Evolutionary conservation across 2,113 vertebrate species (phyloP), one percentile per base, ranked within the genome.

Genomic region (Zapornia atra): DNA sequence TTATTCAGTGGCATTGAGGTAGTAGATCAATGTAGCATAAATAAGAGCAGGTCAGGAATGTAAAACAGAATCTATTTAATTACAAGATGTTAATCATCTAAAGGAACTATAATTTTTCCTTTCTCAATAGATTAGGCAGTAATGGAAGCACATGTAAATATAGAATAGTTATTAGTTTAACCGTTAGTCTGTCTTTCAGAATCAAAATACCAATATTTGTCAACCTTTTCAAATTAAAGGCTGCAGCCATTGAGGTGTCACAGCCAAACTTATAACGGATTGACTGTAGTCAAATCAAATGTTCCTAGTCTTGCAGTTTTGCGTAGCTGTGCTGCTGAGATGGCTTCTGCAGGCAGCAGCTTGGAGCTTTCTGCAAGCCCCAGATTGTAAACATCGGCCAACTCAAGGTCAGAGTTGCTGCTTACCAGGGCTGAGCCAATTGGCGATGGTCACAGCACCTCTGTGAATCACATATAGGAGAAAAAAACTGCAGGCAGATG

Each of bases 31-130:
- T 94, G 29, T 65, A 88, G 57, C 50, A 68, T 57, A 73, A 94
- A 85, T 84, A 94, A 90, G 40, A 61, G 29, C 34, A 68, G 48
- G 56, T 84, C 22, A 66, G 76, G 53, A 96, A 93, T 90, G 63
- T 61, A 91, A 44, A 89, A 26, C 26, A 92, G 72, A 91, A 87
- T 91, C 18, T 82, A 69, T 92, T 96, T 93, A 97, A 97, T 97
- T 97, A 93, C 40, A 92, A 85, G 60, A 90, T 91, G 38, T 93
- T 97, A 96, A 86, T 88, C 57, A 90, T 92, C 29, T 94, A 78
- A 77, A 93, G 60, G 48, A 96, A 92, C 64, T 82, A 22, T 5
- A 46, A 18, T 68, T 93, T 92, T 86, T 95, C 14, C n/a, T 26
- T 93, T 92, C 63, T 91, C 21, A 90, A 17, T 44, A 61, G 33